Conservation (phyloP, 2,888 invertebrate species). For the Deilephila elpenor region DNA sequence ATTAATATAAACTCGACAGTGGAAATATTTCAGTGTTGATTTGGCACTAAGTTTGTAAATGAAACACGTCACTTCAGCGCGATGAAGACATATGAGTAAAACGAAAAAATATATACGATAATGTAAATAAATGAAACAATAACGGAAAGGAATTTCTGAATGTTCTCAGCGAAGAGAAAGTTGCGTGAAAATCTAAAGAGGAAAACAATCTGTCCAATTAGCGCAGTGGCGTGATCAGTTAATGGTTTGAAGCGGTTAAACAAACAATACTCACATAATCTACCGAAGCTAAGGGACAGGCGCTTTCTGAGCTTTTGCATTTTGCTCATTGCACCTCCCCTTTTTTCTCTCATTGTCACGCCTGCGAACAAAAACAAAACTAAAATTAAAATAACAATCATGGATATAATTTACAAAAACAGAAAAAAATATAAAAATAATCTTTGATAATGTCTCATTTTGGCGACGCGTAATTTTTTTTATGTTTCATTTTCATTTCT, state of each 20-base stretch:
- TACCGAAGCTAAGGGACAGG: slow-evolving; percentile 97
- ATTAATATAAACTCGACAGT: slow-evolving; percentile 18
- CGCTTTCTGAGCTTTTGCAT: slow-evolving; percentile 98
- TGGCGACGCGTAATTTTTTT: not conserved
- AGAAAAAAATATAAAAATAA: not conserved
- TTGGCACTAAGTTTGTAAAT: slow-evolving; percentile 7
- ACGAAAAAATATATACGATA: not conserved
- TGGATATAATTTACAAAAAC: not conserved
- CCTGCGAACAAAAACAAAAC: slow-evolving; percentile 82
- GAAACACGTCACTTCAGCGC: not conserved
- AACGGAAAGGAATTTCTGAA: not conserved
- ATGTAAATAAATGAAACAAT: not conserved
- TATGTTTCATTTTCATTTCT: not conserved
- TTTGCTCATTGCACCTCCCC: slow-evolving; percentile 94
- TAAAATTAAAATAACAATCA: slow-evolving; percentile 39
- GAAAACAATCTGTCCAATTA: slow-evolving; percentile 15
- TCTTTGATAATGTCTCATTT: not conserved
- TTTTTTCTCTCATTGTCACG: slow-evolving; percentile 97
- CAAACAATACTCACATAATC: slow-evolving; percentile 92
- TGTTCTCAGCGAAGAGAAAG: slow-evolving; percentile 4
- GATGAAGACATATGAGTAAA: not conserved
- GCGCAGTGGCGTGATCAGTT: not conserved
- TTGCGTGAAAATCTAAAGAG: not conserved
- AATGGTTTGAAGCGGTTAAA: not conserved
- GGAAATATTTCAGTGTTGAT: slow-evolving; percentile 9